Base-by-base conservation (phyloP, 1,140 invertebrate species). In the Drosophila lacertosa region DNA sequence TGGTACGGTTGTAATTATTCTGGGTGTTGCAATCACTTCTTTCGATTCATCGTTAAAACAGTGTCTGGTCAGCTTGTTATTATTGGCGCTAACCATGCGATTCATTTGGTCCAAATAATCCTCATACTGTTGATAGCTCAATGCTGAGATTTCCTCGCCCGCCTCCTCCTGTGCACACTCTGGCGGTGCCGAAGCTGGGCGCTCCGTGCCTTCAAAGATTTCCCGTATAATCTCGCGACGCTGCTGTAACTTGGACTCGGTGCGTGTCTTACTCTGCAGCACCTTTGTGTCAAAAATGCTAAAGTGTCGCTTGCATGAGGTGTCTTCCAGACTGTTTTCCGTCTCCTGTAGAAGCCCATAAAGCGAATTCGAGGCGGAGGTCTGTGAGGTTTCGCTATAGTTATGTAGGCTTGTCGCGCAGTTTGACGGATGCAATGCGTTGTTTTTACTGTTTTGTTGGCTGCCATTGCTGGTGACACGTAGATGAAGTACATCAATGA, bases 191-290 rank as follows among this genome's bases (percentile, higher is more conserved):
- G 94, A 94, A 0, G 95, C 94, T 0, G 95, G 94, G 6, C 95
- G 91, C 15, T 91, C 90, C 3, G 80, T 95, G 32, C 95, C 95
- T 2, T 95, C 95, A 89, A 96, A 97, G 1, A 96, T 95, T 91
- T 96, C 95, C 67, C 95, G 94, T 26, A 96, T 96, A 1, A 95
- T 96, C 7, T 95, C 95, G 74, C 95, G 93, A 74, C 95, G 94
- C 89, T 96, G 95, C 77, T 96, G 91, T 15, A 95, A 92, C 69
- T 95, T 93, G n/a, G 94, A 95, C 89, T 96, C 95, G 13, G 94
- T 96, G 74, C 95, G 92, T 4, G 95, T 96, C 70, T 95, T 92
- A 20, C 95, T 95, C 78, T 95, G 95, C 44, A 96, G 81, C 13
- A 96, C 93, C 16, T 95, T 93, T 0, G 95, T 95, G 7, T 95